Base-by-base conservation (phyloP, 2,888 invertebrate genomes). In the Ligdia adustata region DNA sequence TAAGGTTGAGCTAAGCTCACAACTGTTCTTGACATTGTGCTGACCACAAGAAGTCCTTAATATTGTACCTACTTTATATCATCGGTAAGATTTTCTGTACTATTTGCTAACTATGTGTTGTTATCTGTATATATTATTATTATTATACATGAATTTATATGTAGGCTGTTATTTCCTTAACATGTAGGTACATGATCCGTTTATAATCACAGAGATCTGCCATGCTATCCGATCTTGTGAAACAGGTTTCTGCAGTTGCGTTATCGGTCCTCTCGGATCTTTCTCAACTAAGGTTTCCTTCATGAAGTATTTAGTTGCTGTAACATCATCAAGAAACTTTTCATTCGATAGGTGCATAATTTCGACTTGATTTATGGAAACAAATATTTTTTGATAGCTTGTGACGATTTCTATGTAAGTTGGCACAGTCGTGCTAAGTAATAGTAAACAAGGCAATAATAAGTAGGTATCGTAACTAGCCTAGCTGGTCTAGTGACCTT, bases 401-500 rank as follows among this genome's bases (percentile, higher is more conserved):
- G 22, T 24, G 32, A 38, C 48, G 43, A 44, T 33, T 22, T 4
- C 2, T n/a, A 9, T 11, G 14, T 33, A 29, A 2, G 29, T 24
- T 24, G 12, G 28, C 15, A 6, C 28, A 22, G 7, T 26, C 9
- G 12, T 14, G 32, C 26, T 48, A 44, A 47, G 26, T 40, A 40
- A 37, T 43, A 52, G 57, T 55, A 58, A 53, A 58, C 51, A 58
- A 46, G 48, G 45, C 43, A 27, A n/a, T 22, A n/a, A n/a, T n/a
- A n/a, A 28, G 45, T 32, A 31, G 42, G 37, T 33, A 32, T 41
- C 22, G 48, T 39, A 49, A 49, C 48, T 7, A 24, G 42, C 32
- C 46, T 35, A 28, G 64, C 65, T 60, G 52, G 47, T 60, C 59
- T 56, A 59, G 61, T 65, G 62, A 57, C 60, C 57, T 58, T 58